Evolutionary conservation across 2,888 invertebrate species (phyloP).

Genomic region (Octonoba sinensis): DNA sequence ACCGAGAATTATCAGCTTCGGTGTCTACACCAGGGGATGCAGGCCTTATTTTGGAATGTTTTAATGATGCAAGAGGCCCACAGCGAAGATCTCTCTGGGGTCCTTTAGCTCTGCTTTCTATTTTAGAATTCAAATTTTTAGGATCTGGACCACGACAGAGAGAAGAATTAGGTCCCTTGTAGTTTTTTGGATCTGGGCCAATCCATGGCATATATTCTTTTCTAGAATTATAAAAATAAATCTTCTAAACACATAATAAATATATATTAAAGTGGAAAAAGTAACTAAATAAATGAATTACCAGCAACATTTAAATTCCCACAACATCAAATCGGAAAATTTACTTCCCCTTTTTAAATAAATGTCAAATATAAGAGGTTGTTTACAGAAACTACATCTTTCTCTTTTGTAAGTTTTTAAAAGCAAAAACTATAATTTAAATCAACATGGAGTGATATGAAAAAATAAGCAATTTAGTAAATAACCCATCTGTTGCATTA

Average conservation of each 20-base stretch:
- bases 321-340: too few relatives aligned
- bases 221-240: constrained; percentile 35
- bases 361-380: too few relatives aligned
- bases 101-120: constrained; percentile 61
- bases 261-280: neutral
- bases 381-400: too few relatives aligned
- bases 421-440: too few relatives aligned
- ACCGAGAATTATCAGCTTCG: constrained; percentile 53
- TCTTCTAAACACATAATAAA: neutral
- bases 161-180: constrained; percentile 63
- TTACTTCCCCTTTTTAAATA: too few relatives aligned
- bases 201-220: constrained; percentile 66
- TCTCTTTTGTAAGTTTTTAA: too few relatives aligned
- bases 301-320: too few relatives aligned
- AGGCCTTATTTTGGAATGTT: constrained; percentile 50
- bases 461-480: too few relatives aligned
- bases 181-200: constrained; percentile 66
- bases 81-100: constrained; percentile 48
- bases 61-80: constrained; percentile 54
- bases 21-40: constrained; percentile 28
- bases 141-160: constrained; percentile 59
- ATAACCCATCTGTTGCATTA: too few relatives aligned
- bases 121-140: constrained; percentile 46
- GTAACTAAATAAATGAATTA: too few relatives aligned
- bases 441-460: too few relatives aligned